phyloP scores from a whole-genome alignment of 1,140 invertebrate genomes.

The Colletes latitarsis region DNA sequence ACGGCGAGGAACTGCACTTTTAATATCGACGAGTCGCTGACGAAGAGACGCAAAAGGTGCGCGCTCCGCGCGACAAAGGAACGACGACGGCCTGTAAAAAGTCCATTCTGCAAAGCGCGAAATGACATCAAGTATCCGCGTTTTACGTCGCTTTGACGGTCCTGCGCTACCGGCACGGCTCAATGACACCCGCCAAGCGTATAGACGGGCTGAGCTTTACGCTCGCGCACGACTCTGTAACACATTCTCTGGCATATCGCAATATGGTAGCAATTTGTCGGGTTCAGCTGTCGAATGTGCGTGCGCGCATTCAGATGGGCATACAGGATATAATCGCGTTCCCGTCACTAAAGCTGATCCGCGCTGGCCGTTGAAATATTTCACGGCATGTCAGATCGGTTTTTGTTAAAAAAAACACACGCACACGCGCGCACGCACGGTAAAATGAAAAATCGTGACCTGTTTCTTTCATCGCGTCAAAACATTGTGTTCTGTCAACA shows the following conservation, averaged over 20 bases:
- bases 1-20: not conserved
- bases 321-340: conserved; percentile 29
- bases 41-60: not conserved
- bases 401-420: not conserved
- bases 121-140: conserved; percentile 49
- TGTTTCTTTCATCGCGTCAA: no score
- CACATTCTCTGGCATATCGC: not conserved
- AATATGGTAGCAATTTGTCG: conserved; percentile 36
- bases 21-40: conserved; percentile 33
- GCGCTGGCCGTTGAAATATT: not conserved
- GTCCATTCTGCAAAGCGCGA: conserved; percentile 25
- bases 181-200: conserved; percentile 39
- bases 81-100: conserved; percentile 9
- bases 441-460: no score
- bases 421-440: no score
- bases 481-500: no score
- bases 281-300: conserved; percentile 31
- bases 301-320: not conserved
- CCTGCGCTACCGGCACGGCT: conserved; percentile 13
- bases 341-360: conserved; percentile 21
- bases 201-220: conserved; percentile 30
- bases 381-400: conserved; percentile 11
- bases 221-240: not conserved
- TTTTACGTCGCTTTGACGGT: conserved; percentile 53
- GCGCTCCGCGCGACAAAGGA: conserved; percentile 14